Percentiles rank a stretch among this genome's conserved stretches.
These are phyloP conservation scores for Sarcophaga carnaria DNA, from an alignment of 2,888 invertebrate genomes.

Conservation along the genomic window DNA sequence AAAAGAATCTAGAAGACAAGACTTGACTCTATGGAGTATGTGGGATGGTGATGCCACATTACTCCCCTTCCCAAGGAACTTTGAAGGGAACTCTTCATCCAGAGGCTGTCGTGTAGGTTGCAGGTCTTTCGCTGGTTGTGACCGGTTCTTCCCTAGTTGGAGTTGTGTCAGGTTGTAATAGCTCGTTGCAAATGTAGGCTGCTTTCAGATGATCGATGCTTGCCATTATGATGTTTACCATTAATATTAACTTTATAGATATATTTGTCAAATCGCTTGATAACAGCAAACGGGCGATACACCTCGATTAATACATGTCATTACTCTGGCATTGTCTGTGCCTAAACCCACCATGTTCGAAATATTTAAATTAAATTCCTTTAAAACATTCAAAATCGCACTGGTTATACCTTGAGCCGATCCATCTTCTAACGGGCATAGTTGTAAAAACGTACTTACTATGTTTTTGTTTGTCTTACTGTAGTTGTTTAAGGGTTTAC, in stretches of 20 bases:
- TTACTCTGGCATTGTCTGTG: constrained; percentile 45
- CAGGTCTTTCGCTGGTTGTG: neutral
- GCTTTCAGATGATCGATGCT: neutral
- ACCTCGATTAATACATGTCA: constrained; percentile 39
- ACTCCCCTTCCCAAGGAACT: neutral
- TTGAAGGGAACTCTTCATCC: neutral
- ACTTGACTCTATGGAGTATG: neutral
- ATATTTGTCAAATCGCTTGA: neutral
- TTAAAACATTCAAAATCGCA: neutral
- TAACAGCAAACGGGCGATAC: neutral
- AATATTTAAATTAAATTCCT: constrained; percentile 3
- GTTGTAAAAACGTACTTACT: constrained; percentile 49
- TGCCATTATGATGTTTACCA: neutral
- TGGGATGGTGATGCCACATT: neutral
- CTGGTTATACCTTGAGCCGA: constrained; percentile 34
- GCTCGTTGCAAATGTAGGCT: neutral
- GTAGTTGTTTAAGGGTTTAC: constrained; percentile 7
- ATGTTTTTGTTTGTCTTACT: constrained; percentile 47
- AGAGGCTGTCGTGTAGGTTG: neutral
- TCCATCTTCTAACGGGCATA: constrained; percentile 38
- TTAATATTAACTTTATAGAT: neutral
- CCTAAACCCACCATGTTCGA: constrained; percentile 35
- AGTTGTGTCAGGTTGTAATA: neutral
- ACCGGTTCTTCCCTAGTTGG: neutral
- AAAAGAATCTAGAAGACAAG: no score